These are phyloP conservation scores for Henricia sp. DNA, from an alignment of 53 echinoderm and acorn worm species.

Conservation along the genomic window DNA sequence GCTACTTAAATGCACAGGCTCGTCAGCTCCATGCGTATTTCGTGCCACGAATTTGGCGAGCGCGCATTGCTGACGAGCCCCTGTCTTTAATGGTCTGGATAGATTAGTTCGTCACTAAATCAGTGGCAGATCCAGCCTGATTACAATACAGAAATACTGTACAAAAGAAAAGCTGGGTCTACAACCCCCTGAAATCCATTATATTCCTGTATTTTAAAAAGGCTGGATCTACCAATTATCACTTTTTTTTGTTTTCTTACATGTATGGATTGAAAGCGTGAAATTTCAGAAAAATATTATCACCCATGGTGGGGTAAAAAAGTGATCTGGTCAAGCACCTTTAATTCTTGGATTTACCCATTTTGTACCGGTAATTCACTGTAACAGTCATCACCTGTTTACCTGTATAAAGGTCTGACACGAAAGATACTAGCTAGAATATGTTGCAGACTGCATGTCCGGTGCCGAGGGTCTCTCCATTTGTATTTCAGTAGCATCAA, in stretches of 20 bases:
- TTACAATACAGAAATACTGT: too few relatives aligned
- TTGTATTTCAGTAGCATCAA: slow-evolving; percentile 6
- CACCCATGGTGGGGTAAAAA: neutral
- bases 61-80: too few relatives aligned
- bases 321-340: neutral
- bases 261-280: neutral
- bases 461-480: slow-evolving; percentile 6
- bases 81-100: too few relatives aligned
- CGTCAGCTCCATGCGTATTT: neutral
- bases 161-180: too few relatives aligned
- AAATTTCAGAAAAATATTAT: neutral
- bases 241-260: too few relatives aligned
- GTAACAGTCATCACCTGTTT: neutral
- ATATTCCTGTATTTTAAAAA: too few relatives aligned
- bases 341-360: neutral
- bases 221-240: too few relatives aligned
- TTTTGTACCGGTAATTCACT: neutral
- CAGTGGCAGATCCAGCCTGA: too few relatives aligned
- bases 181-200: too few relatives aligned
- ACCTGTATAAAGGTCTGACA: slow-evolving; percentile 10
- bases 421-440: neutral
- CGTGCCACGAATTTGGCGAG: neutral
- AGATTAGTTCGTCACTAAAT: too few relatives aligned
- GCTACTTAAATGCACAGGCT: neutral
- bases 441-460: slow-evolving; percentile 6